Percentiles rank a stretch among this genome's conserved stretches.
phyloP scores from a whole-genome alignment of 2,797 vertebrate species.

The Trachurus trachurus region DNA sequence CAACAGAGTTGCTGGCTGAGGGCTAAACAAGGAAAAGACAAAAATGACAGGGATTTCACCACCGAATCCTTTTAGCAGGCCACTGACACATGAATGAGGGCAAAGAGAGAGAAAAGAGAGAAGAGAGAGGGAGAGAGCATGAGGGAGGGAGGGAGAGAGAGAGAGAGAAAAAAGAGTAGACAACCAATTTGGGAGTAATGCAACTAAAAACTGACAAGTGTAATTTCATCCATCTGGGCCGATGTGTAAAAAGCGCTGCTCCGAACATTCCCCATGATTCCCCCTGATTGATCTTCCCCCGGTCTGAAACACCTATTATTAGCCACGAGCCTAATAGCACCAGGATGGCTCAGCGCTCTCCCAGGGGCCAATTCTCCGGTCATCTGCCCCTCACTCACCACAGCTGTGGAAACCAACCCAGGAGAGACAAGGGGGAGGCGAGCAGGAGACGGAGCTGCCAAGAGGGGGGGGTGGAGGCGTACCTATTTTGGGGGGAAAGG shows the following conservation, averaged over 20 bases:
- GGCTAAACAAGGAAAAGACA: conserved; percentile 80
- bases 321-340: conserved; percentile 92
- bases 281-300: conserved; percentile 91
- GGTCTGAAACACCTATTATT: conserved; percentile 92
- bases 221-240: conserved; percentile 92
- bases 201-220: conserved; percentile 92
- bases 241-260: conserved; percentile 91
- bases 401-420: conserved; percentile 90
- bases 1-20: conserved; percentile 66
- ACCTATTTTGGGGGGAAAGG: conserved; percentile 52
- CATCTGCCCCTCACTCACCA: conserved; percentile 89
- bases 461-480: conserved; percentile 67
- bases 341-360: conserved; percentile 90
- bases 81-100: conserved; percentile 87
- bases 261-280: conserved; percentile 90
- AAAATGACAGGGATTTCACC: conserved; percentile 87
- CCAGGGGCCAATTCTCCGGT: conserved; percentile 91
- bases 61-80: conserved; percentile 88
- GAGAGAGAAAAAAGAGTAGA: conserved; percentile 78
- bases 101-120: conserved; percentile 66
- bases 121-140: conserved; percentile 15
- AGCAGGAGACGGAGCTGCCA: conserved; percentile 66
- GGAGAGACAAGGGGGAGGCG: conserved; percentile 47
- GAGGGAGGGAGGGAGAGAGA: conserved; percentile 45
- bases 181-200: conserved; percentile 91